Conservation (phyloP, 2,888 invertebrate genomes). For the Atethmia centrago region DNA sequence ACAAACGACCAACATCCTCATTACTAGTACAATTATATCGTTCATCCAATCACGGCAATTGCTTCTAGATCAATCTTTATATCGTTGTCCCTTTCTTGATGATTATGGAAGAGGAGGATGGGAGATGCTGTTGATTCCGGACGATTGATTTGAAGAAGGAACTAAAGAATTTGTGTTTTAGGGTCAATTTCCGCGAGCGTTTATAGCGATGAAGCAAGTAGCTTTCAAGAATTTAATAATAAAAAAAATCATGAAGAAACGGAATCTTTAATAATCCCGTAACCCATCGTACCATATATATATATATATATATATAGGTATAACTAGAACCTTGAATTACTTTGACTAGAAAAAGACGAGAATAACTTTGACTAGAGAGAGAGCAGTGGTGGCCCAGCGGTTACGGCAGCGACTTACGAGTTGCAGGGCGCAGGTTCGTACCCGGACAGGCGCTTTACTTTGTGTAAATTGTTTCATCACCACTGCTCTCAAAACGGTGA, state of each 20-base stretch:
- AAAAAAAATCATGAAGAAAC: neutral
- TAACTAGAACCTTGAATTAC: neutral
- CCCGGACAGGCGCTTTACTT: too few species aligned
- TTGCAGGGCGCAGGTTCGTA: too few species aligned
- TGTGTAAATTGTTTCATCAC: too few species aligned
- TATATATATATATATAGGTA: too few species aligned
- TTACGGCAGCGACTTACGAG: too few species aligned
- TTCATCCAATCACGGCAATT: slow-evolving; percentile 68
- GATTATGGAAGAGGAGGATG: neutral
- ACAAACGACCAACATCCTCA: slow-evolving; percentile 70
- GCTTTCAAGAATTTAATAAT: neutral
- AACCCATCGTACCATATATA: neutral
- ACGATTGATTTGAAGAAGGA: slow-evolving; percentile 29
- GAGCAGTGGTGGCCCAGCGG: too few species aligned
- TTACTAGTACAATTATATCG: slow-evolving; percentile 69
- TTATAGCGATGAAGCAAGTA: neutral
- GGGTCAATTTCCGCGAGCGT: slow-evolving; percentile 16
- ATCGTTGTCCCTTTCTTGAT: slow-evolving; percentile 4
- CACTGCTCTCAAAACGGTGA: too few species aligned
- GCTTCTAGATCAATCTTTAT: slow-evolving; percentile 30
- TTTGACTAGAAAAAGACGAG: too few species aligned
- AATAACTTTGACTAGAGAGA: too few species aligned
- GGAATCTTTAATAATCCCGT: too few species aligned
- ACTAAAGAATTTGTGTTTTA: slow-evolving; percentile 21
- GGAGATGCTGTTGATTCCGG: slow-evolving; percentile 5